Base-by-base conservation (phyloP, 2,888 invertebrate genomes). In the Tetheella fluctuosa region DNA sequence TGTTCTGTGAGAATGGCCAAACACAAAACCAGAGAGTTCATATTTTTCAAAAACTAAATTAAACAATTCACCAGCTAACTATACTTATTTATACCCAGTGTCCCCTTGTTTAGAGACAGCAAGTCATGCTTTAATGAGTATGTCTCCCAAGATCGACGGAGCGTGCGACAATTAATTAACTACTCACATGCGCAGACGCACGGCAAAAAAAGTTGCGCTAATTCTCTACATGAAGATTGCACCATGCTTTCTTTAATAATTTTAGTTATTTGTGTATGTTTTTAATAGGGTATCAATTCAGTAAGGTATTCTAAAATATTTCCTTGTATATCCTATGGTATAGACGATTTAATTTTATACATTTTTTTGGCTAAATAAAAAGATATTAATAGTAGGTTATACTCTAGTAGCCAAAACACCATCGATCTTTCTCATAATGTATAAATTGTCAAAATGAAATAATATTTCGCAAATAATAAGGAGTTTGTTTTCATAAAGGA, bases 111-210 rank as follows among this genome's bases (percentile, higher is more conserved):
- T 6, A n/a, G 20, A 30, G 28, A 52, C 61, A 64, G 58, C 65
- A 68, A 68, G 72, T 73, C 71, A 77, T 75, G 76, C 70, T 73
- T 62, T 59, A 64, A 59, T 64, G 62, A 61, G 61, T 58, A 42
- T 42, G 20, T 48, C 42, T 70, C 68, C 69, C 58, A 63, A 69
- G 67, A 70, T 65, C 57, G 30, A 30, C 56, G 48, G 52, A 39
- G 55, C 58, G 66, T 70, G 69, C 70, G 73, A 72, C 68, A 64
- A 67, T 73, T 64, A 68, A 70, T 67, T 65, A 71, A 56, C 13
- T 7, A 54, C 52, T 8, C 20, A 59, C 52, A 23, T 13, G 23
- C 48, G 15, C 52, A 12, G 23, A 57, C 59, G 42, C 28, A 20
- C 13, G 42, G 34, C 17, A 56, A 56, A 52, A 55, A 54, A 48